Percentiles rank a stretch among this genome's conserved stretches.
Evolutionary conservation across 1,140 invertebrate genomes (phyloP).

Genomic region (Eupristina koningsbergeri): DNA sequence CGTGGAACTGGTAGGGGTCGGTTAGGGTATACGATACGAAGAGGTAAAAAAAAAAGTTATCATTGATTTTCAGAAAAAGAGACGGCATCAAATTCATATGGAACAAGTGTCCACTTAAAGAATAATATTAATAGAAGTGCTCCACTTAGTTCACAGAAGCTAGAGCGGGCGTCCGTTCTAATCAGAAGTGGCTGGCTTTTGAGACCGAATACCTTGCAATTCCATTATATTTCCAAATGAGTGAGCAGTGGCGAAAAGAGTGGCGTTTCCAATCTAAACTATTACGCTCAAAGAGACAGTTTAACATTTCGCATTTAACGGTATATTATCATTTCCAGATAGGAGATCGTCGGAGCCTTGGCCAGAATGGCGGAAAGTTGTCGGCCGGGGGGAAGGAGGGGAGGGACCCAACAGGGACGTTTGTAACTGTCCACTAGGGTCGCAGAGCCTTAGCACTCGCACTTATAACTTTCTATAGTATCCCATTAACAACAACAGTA

Average conservation of each 20-base stretch:
- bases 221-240: neutral
- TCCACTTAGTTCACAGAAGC: neutral
- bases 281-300: neutral
- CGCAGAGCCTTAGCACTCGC: neutral
- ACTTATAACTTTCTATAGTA: constrained; percentile 17
- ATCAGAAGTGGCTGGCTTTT: neutral
- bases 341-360: neutral
- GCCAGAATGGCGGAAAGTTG: neutral
- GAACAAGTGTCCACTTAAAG: neutral
- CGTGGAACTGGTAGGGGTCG: too few species aligned
- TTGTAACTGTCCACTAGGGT: neutral
- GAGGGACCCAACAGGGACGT: neutral
- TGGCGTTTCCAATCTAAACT: neutral
- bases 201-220: neutral
- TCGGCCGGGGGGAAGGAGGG: neutral
- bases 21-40: too few species aligned
- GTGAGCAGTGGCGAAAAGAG: neutral
- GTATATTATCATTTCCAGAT: neutral
- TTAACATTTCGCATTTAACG: neutral
- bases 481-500: constrained; percentile 23
- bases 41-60: too few species aligned
- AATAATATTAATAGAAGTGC: neutral
- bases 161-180: neutral
- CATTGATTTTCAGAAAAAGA: neutral
- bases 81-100: neutral